A percentile compares a stretch with the other conserved stretches of the same genome.
phyloP scores from a whole-genome alignment of 92 coral and sea anemone species.

The Epizoanthus stellaris region DNA sequence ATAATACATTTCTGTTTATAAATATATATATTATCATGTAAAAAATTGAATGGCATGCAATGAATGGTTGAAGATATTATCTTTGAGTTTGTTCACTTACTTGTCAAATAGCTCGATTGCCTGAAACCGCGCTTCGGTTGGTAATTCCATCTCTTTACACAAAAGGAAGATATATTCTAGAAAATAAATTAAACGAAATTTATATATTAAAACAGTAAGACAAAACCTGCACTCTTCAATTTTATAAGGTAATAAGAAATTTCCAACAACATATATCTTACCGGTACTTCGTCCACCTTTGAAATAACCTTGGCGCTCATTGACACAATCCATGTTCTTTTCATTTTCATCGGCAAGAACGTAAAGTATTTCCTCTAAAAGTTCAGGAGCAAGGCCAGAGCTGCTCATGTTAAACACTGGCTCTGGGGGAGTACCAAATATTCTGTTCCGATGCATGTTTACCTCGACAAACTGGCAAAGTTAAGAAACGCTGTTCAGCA shows the following conservation, averaged over 20 bases:
- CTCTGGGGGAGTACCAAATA: slow-evolving; percentile 99
- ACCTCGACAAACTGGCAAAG: not conserved
- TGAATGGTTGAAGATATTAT: not conserved
- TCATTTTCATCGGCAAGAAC: slow-evolving; percentile 96
- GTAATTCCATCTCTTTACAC: slow-evolving; percentile 84
- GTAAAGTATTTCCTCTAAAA: slow-evolving; percentile 92
- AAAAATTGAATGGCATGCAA: not conserved
- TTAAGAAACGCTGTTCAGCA: too few species aligned
- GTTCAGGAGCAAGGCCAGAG: slow-evolving; percentile 87
- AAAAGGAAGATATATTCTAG: slow-evolving; percentile 90
- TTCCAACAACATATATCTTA: slow-evolving; percentile 1
- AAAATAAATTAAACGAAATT: not conserved
- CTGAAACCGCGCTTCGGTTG: slow-evolving; percentile 86
- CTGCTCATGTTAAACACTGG: slow-evolving; percentile 93
- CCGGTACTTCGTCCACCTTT: slow-evolving; percentile 94
- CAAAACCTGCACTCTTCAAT: too few species aligned
- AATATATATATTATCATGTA: too few species aligned
- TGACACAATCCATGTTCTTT: slow-evolving; percentile 87
- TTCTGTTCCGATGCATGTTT: slow-evolving; percentile 80
- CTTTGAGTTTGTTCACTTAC: slow-evolving; percentile 44
- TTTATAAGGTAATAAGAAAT: too few species aligned
- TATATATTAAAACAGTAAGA: not conserved
- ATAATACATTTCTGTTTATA: not conserved
- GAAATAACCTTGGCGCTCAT: slow-evolving; percentile 84
- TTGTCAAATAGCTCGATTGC: slow-evolving; percentile 96